Percentiles rank a stretch among this genome's conserved stretches.
phyloP scores from a whole-genome alignment of 1,140 invertebrate genomes.

The Saccostrea cuccullata region DNA sequence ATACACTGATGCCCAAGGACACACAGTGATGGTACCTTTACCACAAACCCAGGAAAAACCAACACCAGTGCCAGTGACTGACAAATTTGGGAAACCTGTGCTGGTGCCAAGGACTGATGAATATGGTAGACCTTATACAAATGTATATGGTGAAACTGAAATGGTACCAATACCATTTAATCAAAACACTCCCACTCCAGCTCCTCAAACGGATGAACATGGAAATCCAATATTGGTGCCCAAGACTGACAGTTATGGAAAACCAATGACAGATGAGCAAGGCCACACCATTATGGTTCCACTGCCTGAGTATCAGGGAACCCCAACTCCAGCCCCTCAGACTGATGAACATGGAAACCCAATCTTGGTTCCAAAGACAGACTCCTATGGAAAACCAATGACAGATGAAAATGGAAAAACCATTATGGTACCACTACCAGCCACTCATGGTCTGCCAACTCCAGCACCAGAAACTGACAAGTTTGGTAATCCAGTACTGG shows the following conservation, averaged over 20 bases:
- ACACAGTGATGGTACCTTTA: background rate
- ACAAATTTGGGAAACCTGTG: slow-evolving; percentile 4
- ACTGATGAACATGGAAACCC: slow-evolving; percentile 46
- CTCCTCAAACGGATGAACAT: slow-evolving; percentile 32
- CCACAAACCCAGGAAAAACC: slow-evolving; percentile 14
- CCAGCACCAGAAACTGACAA: slow-evolving; percentile 32
- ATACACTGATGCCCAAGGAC: background rate
- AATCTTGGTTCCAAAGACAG: slow-evolving; percentile 19
- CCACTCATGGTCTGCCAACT: background rate
- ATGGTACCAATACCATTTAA: background rate
- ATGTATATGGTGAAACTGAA: slow-evolving; percentile 3
- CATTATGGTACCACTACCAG: background rate
- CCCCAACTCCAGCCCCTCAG: slow-evolving; percentile 43
- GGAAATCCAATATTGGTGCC: slow-evolving; percentile 31
- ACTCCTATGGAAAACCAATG: slow-evolving; percentile 2
- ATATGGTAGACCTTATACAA: slow-evolving; percentile 14
- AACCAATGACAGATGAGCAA: slow-evolving; percentile 34
- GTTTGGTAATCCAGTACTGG: slow-evolving; percentile 35
- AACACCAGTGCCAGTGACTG: slow-evolving; percentile 35
- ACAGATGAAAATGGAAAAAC: slow-evolving; percentile 4
- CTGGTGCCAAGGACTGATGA: slow-evolving; percentile 17
- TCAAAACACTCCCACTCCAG: slow-evolving; percentile 17
- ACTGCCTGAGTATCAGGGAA: slow-evolving; percentile 3
- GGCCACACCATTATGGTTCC: slow-evolving; percentile 23
- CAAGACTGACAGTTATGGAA: slow-evolving; percentile 7